Evolutionary conservation across 2,113 vertebrate species (phyloP), one percentile per base, ranked within the genome.

Genomic region (Pterocles gutturalis): DNA sequence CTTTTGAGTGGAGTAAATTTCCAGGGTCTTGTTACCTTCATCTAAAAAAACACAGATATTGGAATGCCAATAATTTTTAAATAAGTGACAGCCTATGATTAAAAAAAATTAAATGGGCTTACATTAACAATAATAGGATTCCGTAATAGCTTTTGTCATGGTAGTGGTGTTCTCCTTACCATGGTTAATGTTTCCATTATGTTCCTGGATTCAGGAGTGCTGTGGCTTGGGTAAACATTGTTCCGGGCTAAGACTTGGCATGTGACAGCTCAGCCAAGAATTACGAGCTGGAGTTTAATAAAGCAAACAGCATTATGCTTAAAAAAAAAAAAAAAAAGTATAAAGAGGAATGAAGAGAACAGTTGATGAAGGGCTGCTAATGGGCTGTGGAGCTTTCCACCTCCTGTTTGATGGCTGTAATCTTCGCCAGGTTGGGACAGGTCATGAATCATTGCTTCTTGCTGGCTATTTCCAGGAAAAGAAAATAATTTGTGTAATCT

Each of bases 71-170:
- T 85, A 33, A 58, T 49, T 71, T 76, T 81, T 7, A 71, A 87
- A 13, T 60, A 94, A 97, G 81, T 90, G 95, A 89, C 91, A 83
- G 85, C 29, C 88, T 34, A 3, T 92, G 95, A 96, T 97, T 97
- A 96, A 97, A 94, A 78, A 84, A 95, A 92, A 92, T 95, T 79
- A 96, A 96, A 97, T 96, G 95, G 94, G 67, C 69, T 95, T 94
- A 91, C 62, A 92, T 95, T 83, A 97, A 70, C 88, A 88, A 71
- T 96, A 95, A 77, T 87, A 95, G 91, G 86, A 79, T 96, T 96
- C 83, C 41, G 3, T 90, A 93, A 92, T 90, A 80, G 96, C 91
- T 95, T 84, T 91, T 83, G 93, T 83, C 91, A 49, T 73, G 89
- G 97, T 58, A 46, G 62, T 90, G 60, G n/a, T 91, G 94, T 90